Conservation (phyloP, 2,888 invertebrate genomes). For the Noctua fimbriata region DNA sequence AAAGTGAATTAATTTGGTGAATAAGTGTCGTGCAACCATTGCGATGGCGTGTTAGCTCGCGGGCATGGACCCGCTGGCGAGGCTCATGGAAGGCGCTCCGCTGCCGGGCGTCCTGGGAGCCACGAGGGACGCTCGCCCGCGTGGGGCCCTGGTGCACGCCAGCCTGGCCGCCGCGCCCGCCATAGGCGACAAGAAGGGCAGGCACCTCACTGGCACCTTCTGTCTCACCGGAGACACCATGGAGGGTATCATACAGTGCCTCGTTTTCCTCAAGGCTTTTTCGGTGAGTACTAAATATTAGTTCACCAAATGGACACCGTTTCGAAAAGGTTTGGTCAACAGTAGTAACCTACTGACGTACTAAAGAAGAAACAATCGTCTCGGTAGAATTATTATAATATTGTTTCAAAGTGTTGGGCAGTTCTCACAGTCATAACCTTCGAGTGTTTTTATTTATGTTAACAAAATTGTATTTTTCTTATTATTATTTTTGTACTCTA, state of each 20-base stretch:
- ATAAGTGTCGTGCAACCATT: conserved; percentile 44
- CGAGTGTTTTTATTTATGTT: too few relatives aligned
- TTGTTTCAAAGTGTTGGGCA: too few relatives aligned
- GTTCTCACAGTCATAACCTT: too few relatives aligned
- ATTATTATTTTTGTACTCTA: too few relatives aligned
- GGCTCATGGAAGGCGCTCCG: conserved; percentile 94
- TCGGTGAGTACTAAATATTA: conserved; percentile 92
- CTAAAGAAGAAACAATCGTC: background rate
- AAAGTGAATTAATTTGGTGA: conserved; percentile 33
- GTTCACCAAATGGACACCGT: background rate
- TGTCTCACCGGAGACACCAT: conserved; percentile 97
- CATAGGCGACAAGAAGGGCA: conserved; percentile 93
- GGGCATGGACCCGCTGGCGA: conserved; percentile 95
- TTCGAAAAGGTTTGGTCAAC: background rate
- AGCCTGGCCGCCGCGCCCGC: conserved; percentile 94
- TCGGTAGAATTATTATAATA: background rate
- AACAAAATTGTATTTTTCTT: too few relatives aligned
- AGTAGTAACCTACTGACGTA: background rate
- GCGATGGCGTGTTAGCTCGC: conserved; percentile 68
- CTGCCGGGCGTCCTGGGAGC: conserved; percentile 90
- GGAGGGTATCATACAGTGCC: conserved; percentile 98
- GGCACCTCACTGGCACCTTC: conserved; percentile 96
- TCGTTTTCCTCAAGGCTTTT: conserved; percentile 97
- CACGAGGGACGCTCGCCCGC: conserved; percentile 89
- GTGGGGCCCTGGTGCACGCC: conserved; percentile 94